A percentile compares a stretch with the other conserved stretches of the same genome.
These are phyloP conservation scores for Apis cerana DNA, from an alignment of 1,140 invertebrate species.

Conservation along the genomic window DNA sequence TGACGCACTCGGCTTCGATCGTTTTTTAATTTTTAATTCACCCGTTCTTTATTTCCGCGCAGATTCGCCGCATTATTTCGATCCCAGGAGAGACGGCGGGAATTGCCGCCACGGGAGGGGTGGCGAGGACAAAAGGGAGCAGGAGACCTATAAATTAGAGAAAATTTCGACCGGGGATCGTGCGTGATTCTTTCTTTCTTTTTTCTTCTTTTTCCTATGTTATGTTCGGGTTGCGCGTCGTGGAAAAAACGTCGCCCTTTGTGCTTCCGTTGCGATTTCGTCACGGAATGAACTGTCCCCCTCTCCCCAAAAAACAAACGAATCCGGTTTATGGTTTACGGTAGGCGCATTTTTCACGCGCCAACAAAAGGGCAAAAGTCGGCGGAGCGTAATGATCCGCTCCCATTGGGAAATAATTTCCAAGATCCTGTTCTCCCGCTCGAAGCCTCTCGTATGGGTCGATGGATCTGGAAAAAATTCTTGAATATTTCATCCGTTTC, in stretches of 20 bases:
- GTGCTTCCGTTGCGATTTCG: conserved; percentile 12
- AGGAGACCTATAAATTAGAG: conserved; percentile 55
- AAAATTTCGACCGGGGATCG: conserved; percentile 45
- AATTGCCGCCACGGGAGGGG: conserved; percentile 17
- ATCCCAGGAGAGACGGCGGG: conserved; percentile 34
- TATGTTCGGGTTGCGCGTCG: conserved; percentile 16
- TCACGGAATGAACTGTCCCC: neutral
- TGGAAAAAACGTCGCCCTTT: conserved; percentile 36
- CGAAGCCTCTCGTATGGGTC: neutral
- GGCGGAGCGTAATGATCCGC: no score
- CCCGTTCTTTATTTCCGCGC: conserved; percentile 47
- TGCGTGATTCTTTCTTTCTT: neutral
- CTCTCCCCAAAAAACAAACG: neutral
- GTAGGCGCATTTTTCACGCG: neutral
- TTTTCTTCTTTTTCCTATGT: neutral
- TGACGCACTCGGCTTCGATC: conserved; percentile 53
- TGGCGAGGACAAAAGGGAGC: conserved; percentile 43
- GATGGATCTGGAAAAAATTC: neutral
- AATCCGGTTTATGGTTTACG: conserved; percentile 15
- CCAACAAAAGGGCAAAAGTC: neutral
- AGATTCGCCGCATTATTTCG: conserved; percentile 61
- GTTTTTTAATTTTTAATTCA: conserved; percentile 67
- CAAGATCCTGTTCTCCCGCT: no score
- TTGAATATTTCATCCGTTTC: conserved; percentile 37
- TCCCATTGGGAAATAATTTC: no score